Evolutionary conservation across 2,888 invertebrate species (phyloP).

Genomic region (Yponomeuta evonymella): DNA sequence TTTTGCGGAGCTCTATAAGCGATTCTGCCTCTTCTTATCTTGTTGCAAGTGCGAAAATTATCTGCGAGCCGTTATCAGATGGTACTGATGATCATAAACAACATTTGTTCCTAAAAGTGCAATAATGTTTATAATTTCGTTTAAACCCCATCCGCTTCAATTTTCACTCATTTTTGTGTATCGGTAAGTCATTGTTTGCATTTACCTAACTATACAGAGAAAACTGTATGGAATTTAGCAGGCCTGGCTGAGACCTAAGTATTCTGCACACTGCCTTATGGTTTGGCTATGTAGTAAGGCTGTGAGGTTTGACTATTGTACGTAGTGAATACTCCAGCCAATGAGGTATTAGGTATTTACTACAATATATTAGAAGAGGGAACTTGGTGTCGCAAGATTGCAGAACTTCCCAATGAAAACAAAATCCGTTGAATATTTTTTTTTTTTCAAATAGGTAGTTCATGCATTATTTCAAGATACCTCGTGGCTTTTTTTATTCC

Average conservation of each 20-base stretch:
- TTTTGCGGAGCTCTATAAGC: slow-evolving; percentile 18
- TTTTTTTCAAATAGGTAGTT: no score
- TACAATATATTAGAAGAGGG: no score
- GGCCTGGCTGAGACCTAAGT: neutral
- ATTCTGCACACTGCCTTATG: no score
- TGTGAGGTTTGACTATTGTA: no score
- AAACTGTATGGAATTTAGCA: neutral
- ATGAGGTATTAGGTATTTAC: no score
- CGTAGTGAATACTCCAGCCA: no score
- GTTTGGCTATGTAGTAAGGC: no score
- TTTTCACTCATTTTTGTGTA: neutral
- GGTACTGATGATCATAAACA: neutral
- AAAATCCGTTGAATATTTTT: no score
- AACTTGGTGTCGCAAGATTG: no score
- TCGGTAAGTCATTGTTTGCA: neutral
- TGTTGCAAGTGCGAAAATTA: neutral
- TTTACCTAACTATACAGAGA: neutral
- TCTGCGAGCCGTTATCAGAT: neutral
- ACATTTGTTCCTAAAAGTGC: neutral
- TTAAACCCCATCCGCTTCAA: neutral
- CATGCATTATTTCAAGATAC: no score
- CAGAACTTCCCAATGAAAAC: no score
- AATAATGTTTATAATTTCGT: neutral
- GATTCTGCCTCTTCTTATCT: neutral
- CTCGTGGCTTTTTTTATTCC: no score